Evolutionary conservation across 2,888 invertebrate genomes (phyloP).

Genomic region (Anarsia innoxiella): DNA sequence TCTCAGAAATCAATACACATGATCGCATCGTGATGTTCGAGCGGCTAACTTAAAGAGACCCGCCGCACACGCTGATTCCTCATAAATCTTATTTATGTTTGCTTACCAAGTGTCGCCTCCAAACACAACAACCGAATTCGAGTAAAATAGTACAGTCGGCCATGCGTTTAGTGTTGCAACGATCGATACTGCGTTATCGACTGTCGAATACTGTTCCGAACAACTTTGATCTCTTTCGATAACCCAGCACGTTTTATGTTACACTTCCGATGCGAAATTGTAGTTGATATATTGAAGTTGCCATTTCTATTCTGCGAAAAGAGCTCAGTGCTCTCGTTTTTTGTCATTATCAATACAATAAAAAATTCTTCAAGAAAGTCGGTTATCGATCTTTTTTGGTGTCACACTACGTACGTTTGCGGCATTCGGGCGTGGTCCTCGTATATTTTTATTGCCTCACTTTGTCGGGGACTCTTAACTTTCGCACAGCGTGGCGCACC

Average conservation of each 20-base stretch:
- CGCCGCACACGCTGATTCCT: constrained; percentile 53
- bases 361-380: not conserved
- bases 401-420: constrained; percentile 35
- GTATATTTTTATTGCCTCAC: constrained; percentile 53
- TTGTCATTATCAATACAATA: no score
- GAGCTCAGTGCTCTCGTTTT: no score
- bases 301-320: no score
- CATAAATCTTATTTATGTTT: constrained; percentile 65
- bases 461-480: constrained; percentile 47
- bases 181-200: no score
- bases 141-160: constrained; percentile 18
- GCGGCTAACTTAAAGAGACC: constrained; percentile 30
- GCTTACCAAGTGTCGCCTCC: constrained; percentile 58
- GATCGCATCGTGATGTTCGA: constrained; percentile 24
- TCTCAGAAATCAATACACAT: constrained; percentile 29
- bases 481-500: constrained; percentile 37
- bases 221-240: no score
- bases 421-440: constrained; percentile 46
- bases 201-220: no score
- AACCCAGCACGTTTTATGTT: no score
- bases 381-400: constrained; percentile 1
- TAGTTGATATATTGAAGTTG: not conserved
- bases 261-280: no score
- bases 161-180: no score
- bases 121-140: constrained; percentile 51